phyloP scores from a whole-genome alignment of 2,888 invertebrate genomes.

The Xylocampa areola region DNA sequence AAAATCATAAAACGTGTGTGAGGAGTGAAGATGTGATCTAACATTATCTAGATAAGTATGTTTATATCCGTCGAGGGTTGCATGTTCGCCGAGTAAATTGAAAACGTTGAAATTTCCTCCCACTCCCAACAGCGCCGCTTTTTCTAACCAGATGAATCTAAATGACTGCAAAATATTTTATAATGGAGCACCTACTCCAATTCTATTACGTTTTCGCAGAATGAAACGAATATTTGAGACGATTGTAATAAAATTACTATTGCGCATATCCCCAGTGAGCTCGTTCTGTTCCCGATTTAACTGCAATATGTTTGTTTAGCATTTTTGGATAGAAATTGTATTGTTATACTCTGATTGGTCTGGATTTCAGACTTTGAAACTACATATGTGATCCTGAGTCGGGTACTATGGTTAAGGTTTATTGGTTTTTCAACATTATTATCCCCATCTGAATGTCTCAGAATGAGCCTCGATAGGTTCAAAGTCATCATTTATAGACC shows the following conservation, averaged over 20 bases:
- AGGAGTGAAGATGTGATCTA: conserved; percentile 59
- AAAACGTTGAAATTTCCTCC: conserved; percentile 58
- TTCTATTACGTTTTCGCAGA: conserved; percentile 28
- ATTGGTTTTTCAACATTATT: no score
- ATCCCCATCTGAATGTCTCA: no score
- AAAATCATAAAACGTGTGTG: conserved; percentile 55
- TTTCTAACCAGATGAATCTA: conserved; percentile 34
- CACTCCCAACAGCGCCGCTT: conserved; percentile 4
- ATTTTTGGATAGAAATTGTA: background rate
- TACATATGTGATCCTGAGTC: background rate
- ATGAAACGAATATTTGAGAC: conserved; percentile 32
- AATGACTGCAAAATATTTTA: conserved; percentile 39
- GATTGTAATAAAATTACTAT: conserved; percentile 42
- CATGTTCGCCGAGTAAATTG: conserved; percentile 62
- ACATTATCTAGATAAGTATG: conserved; percentile 60
- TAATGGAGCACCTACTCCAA: conserved; percentile 38
- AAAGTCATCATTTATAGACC: no score
- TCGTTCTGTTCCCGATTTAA: conserved; percentile 40
- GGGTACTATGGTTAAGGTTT: no score
- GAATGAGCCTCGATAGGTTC: no score
- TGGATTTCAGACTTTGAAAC: background rate
- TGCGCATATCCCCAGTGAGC: conserved; percentile 32
- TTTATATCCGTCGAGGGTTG: conserved; percentile 62
- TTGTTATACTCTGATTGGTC: background rate
- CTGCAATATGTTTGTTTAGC: conserved; percentile 26